phyloP scores from a whole-genome alignment of 2,888 invertebrate genomes.

The Nephrotoma appendiculata region DNA sequence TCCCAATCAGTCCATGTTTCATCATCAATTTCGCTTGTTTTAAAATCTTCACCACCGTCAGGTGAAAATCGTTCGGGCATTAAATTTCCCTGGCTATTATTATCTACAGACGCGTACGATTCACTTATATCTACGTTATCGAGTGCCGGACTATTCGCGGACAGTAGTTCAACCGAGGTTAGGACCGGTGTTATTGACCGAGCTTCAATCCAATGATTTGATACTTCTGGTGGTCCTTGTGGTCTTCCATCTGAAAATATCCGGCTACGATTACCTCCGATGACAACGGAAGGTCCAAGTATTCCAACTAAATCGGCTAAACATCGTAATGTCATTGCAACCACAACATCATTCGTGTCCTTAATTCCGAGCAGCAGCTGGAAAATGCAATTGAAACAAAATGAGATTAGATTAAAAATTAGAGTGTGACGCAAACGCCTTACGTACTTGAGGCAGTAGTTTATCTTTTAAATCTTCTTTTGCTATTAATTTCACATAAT shows the following conservation, averaged over 20 bases:
- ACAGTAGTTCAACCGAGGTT: slow-evolving; percentile 19
- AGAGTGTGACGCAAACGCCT: not conserved
- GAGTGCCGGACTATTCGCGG: slow-evolving; percentile 27
- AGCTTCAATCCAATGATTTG: slow-evolving; percentile 25
- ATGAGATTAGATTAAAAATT: not conserved
- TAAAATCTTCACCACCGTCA: slow-evolving; percentile 65
- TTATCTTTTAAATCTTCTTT: slow-evolving; percentile 58
- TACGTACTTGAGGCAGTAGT: slow-evolving; percentile 57
- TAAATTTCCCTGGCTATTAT: slow-evolving; percentile 15
- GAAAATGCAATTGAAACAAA: not conserved
- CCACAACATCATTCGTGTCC: slow-evolving; percentile 71
- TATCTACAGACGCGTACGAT: slow-evolving; percentile 9
- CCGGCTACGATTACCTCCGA: slow-evolving; percentile 66
- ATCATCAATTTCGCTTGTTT: slow-evolving; percentile 39
- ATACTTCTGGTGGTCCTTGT: slow-evolving; percentile 21
- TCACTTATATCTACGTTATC: slow-evolving; percentile 19
- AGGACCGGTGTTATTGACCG: slow-evolving; percentile 32
- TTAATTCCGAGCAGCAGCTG: slow-evolving; percentile 52
- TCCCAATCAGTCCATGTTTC: slow-evolving; percentile 79
- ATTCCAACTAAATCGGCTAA: slow-evolving; percentile 74
- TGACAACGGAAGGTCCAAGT: slow-evolving; percentile 69
- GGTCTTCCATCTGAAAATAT: slow-evolving; percentile 80
- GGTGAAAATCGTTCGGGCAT: slow-evolving; percentile 66
- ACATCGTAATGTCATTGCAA: slow-evolving; percentile 64
- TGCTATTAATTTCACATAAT: slow-evolving; percentile 59